phyloP scores from a whole-genome alignment of 2,113 vertebrate genomes.

The Sylvicapra grimmia region DNA sequence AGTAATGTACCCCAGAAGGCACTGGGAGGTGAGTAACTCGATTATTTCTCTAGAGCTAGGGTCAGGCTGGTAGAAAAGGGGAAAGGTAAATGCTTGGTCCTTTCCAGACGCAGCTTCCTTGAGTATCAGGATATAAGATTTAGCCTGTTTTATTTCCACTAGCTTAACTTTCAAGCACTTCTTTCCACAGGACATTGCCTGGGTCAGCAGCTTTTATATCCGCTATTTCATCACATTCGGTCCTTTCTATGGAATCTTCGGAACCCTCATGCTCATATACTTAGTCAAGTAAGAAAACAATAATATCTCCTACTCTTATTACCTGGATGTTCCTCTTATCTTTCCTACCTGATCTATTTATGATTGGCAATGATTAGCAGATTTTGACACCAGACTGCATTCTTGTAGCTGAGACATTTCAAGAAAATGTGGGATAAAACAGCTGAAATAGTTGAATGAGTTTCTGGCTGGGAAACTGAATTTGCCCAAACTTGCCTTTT shows the following conservation, averaged over 20 bases:
- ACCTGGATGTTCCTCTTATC: neutral
- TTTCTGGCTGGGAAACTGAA: neutral
- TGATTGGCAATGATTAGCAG: neutral
- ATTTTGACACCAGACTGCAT: neutral
- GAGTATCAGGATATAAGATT: neutral
- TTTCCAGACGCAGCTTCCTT: neutral
- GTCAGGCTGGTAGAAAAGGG: neutral
- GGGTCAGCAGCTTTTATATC: constrained; percentile 61
- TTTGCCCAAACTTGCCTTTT: neutral
- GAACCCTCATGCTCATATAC: constrained; percentile 55
- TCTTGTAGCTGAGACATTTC: neutral
- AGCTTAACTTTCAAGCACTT: neutral
- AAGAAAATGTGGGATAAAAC: neutral
- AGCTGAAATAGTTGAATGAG: neutral
- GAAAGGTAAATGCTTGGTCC: neutral
- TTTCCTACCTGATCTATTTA: neutral
- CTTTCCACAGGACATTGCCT: constrained; percentile 34
- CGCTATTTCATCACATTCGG: constrained; percentile 56
- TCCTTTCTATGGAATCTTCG: constrained; percentile 60
- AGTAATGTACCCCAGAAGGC: neutral
- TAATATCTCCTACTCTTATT: neutral
- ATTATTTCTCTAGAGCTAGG: neutral
- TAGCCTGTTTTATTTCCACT: neutral
- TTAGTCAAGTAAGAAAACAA: constrained; percentile 61
- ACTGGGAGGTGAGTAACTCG: constrained; percentile 45